These are phyloP conservation scores for Rhamnusium bicolor DNA, from an alignment of 2,888 invertebrate species.

Conservation along the genomic window DNA sequence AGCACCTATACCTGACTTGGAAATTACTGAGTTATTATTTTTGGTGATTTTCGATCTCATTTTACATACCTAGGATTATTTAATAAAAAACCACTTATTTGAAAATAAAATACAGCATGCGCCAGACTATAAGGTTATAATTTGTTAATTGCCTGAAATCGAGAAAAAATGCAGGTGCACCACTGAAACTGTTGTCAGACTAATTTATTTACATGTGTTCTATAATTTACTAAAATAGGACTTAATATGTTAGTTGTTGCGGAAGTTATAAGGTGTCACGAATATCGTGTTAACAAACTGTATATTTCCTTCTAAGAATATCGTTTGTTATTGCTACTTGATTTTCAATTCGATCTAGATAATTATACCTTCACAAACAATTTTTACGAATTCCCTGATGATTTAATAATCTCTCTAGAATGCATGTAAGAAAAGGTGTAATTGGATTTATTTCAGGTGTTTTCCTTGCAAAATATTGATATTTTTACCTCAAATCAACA, in stretches of 20 bases:
- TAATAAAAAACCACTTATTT: not conserved
- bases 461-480: not conserved
- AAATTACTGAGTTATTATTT: not conserved
- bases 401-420: not conserved
- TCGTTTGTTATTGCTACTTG: constrained; percentile 4
- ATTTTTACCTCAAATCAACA: too few species aligned
- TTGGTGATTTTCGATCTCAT: not conserved
- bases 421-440: not conserved
- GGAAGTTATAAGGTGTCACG: constrained; percentile 53
- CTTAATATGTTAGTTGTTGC: constrained; percentile 46
- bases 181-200: constrained; percentile 30
- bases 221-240: constrained; percentile 45
- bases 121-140: constrained; percentile 27
- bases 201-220: constrained; percentile 53
- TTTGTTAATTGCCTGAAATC: constrained; percentile 47
- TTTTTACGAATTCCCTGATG: not conserved
- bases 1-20: too few species aligned
- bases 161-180: constrained; percentile 46
- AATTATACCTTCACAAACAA: constrained; percentile 3
- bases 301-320: constrained; percentile 50
- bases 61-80: not conserved
- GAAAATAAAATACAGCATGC: not conserved
- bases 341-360: constrained; percentile 11
- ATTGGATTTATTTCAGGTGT: not conserved
- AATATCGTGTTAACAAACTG: constrained; percentile 56